These are phyloP conservation scores for Corythucha ciliata DNA, from an alignment of 2,888 invertebrate species.

Conservation along the genomic window DNA sequence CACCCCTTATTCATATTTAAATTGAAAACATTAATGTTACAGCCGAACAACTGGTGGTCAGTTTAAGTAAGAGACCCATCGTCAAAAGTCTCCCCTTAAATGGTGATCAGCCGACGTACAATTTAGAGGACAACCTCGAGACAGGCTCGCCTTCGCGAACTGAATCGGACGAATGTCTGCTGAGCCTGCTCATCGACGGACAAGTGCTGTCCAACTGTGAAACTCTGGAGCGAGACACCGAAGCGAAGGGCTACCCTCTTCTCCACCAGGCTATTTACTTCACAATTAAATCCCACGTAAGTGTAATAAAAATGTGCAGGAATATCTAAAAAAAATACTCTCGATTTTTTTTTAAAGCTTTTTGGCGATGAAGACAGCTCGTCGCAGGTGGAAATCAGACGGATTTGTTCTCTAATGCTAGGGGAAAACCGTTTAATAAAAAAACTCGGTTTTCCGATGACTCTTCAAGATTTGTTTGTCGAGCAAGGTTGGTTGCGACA, in stretches of 20 bases:
- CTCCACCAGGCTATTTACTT: slow-evolving; percentile 28
- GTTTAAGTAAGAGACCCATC: slow-evolving; percentile 18
- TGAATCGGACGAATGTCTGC: slow-evolving; percentile 21
- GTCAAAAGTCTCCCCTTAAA: slow-evolving; percentile 14
- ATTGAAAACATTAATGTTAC: slow-evolving; percentile 4
- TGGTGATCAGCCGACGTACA: slow-evolving; percentile 6
- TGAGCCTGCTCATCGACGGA: slow-evolving; percentile 20
- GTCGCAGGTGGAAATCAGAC: slow-evolving; percentile 14
- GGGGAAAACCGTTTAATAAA: slow-evolving; percentile 18
- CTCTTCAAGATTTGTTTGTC: slow-evolving; percentile 23
- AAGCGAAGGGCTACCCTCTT: slow-evolving; percentile 25
- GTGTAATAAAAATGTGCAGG: neutral
- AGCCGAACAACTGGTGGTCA: slow-evolving; percentile 18
- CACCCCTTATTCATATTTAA: too few species aligned
- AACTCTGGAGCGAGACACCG: slow-evolving; percentile 13
- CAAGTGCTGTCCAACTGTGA: slow-evolving; percentile 15
- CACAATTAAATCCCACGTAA: slow-evolving; percentile 22
- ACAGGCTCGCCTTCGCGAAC: slow-evolving; percentile 19
- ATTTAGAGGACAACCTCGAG: slow-evolving; percentile 15
- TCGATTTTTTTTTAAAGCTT: neutral
- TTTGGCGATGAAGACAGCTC: slow-evolving; percentile 15
- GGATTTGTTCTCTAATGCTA: slow-evolving; percentile 19
- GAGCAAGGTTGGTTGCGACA: slow-evolving; percentile 18
- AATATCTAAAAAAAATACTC: too few species aligned
- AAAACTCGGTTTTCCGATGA: slow-evolving; percentile 15